Base-by-base conservation (phyloP, 2,888 invertebrate genomes). In the Drosophila prostipennis region DNA sequence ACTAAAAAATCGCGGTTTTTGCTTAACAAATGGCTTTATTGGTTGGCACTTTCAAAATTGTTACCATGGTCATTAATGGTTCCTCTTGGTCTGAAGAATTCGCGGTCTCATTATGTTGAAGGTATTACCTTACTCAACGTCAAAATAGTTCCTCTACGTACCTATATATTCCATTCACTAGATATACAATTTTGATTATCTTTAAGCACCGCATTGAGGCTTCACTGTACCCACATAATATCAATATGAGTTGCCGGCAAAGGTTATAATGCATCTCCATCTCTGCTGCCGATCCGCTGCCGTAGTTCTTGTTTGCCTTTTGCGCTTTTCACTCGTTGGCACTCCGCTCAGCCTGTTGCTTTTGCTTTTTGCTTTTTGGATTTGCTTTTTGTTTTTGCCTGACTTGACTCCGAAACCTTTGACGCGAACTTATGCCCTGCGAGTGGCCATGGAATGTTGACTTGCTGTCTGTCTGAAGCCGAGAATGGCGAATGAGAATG, bases 371-470 rank as follows among this genome's bases (percentile, higher is more conserved):
- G 43, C 45, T 54, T 49, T 52, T 36, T 39, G 46, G 11, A 10
- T 19, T 34, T 37, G 29, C 14, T 58, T 56, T 64, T 64, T 59
- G 39, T 45, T 67, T 76, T 74, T 60, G 64, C 60, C 39, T 68
- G 72, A 51, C 59, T 58, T 65, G 56, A 63, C 73, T 69, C 76
- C 60, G 79, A 87, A 87, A 87, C 89, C 89, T 87, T 89, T 87
- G 89, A 89, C 89, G 89, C 89, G 87, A 89, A 89, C 87, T 87
- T 89, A 78, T 89, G 87, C 89, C 87, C 86, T 87, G 88, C 81
- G 81, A 89, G 76, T 87, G 85, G 89, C 82, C 82, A 85, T 81
- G 81, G 81, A 81, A 81, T 81, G 81, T 71, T 83, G 87, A 87
- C 87, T 80, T 74, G 88, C 86, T 71, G 71, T 55, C 55, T 52